Conservation (phyloP, 2,113 vertebrate species). For the Fulmarus glacialis region DNA sequence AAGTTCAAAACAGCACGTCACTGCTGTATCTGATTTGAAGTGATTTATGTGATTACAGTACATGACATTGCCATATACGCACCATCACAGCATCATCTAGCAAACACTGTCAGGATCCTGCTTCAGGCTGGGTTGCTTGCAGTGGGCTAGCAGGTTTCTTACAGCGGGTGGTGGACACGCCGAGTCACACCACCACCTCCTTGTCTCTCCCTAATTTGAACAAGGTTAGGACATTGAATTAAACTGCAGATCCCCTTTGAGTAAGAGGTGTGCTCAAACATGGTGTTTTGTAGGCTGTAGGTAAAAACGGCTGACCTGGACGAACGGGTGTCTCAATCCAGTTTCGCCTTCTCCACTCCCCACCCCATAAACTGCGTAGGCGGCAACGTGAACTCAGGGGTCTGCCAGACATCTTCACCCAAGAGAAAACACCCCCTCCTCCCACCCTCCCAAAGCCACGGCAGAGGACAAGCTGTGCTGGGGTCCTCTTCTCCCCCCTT, state of each 20-base stretch:
- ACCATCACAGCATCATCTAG: background rate
- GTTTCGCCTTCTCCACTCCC: background rate
- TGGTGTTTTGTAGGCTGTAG: background rate
- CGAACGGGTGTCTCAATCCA: background rate
- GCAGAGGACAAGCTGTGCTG: background rate
- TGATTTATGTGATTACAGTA: background rate
- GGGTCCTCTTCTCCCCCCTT: background rate
- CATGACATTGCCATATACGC: accelerated
- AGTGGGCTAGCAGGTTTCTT: background rate
- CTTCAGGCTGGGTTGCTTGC: background rate
- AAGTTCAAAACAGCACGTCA: background rate
- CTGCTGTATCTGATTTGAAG: background rate
- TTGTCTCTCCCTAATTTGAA: background rate
- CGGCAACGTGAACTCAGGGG: background rate
- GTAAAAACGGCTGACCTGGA: background rate
- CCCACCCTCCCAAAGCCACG: background rate
- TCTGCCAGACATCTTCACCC: background rate
- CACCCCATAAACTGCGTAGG: background rate
- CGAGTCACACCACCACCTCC: background rate
- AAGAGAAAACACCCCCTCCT: background rate
- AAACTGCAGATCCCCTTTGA: background rate
- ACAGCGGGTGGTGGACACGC: accelerated
- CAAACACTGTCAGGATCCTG: background rate
- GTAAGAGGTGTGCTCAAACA: background rate
- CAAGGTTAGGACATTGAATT: background rate